Evolutionary conservation across 2,113 vertebrate genomes (phyloP).

Genomic region (Caloenas nicobarica): DNA sequence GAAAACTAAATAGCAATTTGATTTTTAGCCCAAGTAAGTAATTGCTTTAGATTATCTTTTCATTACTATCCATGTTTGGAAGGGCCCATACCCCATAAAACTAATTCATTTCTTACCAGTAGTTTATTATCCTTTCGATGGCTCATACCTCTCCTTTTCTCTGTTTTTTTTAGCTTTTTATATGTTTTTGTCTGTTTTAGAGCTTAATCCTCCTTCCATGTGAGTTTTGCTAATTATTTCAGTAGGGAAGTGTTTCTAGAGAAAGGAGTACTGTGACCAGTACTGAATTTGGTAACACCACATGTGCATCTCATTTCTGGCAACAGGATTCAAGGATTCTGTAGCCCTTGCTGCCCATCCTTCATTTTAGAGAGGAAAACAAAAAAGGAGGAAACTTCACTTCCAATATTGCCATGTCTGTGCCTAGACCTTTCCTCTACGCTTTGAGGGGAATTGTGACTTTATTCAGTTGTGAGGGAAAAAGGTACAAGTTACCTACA

Average conservation of each 20-base stretch:
- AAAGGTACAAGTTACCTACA: background rate
- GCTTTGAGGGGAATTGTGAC: background rate
- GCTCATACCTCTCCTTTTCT: background rate
- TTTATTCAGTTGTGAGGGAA: background rate
- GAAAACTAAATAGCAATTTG: background rate
- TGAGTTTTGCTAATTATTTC: background rate
- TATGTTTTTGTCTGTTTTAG: background rate
- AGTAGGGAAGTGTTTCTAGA: background rate
- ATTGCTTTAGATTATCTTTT: conserved; percentile 26
- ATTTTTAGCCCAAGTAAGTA: conserved; percentile 12
- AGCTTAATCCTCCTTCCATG: background rate
- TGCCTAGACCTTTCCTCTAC: background rate
- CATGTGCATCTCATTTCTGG: background rate
- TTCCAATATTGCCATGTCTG: background rate
- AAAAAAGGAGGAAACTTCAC: background rate
- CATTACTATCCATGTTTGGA: background rate
- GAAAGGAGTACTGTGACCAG: background rate
- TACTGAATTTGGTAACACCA: background rate
- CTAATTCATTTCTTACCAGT: conserved; percentile 11
- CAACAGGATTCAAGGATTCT: background rate
- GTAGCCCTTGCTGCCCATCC: background rate
- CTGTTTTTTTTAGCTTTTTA: background rate
- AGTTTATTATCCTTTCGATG: conserved; percentile 26
- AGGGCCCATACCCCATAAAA: background rate
- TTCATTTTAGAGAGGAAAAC: background rate